phyloP scores from a whole-genome alignment of 2,888 invertebrate species.

The Dasypogon diadema region DNA sequence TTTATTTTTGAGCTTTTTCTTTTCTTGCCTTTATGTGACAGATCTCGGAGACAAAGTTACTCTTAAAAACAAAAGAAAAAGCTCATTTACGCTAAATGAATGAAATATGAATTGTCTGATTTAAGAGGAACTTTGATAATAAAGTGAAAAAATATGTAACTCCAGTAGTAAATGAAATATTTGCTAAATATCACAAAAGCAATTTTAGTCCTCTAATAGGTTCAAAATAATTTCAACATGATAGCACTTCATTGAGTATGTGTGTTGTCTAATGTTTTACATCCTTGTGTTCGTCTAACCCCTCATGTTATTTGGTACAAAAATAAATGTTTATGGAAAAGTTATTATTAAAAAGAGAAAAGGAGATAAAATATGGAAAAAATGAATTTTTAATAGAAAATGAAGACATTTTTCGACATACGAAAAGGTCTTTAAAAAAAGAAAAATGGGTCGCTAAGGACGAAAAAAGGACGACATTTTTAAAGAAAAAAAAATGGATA shows the following conservation, averaged over 20 bases:
- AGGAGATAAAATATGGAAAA: background rate
- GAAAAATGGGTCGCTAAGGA: conserved; percentile 11
- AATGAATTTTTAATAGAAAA: background rate
- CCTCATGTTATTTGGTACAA: conserved; percentile 65
- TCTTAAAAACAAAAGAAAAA: conserved; percentile 53
- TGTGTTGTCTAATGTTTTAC: conserved; percentile 92
- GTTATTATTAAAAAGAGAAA: conserved; percentile 53
- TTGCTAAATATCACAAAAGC: conserved; percentile 51
- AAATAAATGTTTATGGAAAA: conserved; percentile 52
- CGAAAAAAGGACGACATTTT: conserved; percentile 26
- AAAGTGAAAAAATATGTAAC: background rate
- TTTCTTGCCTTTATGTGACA: conserved; percentile 64
- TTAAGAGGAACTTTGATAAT: conserved; percentile 51
- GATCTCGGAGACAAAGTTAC: conserved; percentile 43
- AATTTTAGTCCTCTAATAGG: conserved; percentile 48
- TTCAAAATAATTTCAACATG: conserved; percentile 60
- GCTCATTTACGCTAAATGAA: conserved; percentile 44
- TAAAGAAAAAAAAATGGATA: conserved; percentile 3
- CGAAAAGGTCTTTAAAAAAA: conserved; percentile 6
- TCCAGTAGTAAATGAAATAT: conserved; percentile 54
- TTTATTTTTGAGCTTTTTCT: conserved; percentile 68
- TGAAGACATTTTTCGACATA: conserved; percentile 35
- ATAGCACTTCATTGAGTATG: conserved; percentile 72
- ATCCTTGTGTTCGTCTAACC: conserved; percentile 91
- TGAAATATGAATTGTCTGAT: background rate